These are phyloP conservation scores for Cryptoblepharus egeriae DNA, from an alignment of 2,797 vertebrate species.

Conservation along the genomic window DNA sequence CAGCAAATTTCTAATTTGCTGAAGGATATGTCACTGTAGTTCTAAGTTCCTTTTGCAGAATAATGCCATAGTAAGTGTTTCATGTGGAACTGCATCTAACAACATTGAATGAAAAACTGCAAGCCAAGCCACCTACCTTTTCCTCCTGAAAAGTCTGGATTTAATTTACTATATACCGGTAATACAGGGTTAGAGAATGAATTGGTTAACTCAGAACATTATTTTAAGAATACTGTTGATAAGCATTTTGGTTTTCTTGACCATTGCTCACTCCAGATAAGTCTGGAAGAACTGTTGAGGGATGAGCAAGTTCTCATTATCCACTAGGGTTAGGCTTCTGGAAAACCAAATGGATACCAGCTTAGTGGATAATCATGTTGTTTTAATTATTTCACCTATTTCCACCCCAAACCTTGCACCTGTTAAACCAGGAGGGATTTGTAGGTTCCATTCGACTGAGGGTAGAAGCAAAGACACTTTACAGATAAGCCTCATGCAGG, in stretches of 20 bases:
- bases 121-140: background rate
- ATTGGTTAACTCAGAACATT: too few species aligned
- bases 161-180: too few species aligned
- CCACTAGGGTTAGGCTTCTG: background rate
- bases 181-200: too few species aligned
- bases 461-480: background rate
- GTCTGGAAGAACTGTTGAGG: too few species aligned
- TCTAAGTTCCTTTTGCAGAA: slow-evolving; percentile 1
- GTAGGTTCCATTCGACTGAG: background rate
- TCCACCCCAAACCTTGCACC: background rate
- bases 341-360: too few species aligned
- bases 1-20: background rate
- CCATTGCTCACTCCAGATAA: too few species aligned
- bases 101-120: too few species aligned
- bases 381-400: background rate
- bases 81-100: background rate
- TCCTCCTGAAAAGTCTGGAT: background rate
- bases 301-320: too few species aligned
- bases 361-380: background rate
- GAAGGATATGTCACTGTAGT: background rate
- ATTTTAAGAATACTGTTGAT: too few species aligned
- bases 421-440: background rate
- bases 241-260: too few species aligned
- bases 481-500: background rate
- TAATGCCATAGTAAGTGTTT: background rate